phyloP scores from a whole-genome alignment of 2,113 vertebrate species.

The Rhinichthys klamathensis region DNA sequence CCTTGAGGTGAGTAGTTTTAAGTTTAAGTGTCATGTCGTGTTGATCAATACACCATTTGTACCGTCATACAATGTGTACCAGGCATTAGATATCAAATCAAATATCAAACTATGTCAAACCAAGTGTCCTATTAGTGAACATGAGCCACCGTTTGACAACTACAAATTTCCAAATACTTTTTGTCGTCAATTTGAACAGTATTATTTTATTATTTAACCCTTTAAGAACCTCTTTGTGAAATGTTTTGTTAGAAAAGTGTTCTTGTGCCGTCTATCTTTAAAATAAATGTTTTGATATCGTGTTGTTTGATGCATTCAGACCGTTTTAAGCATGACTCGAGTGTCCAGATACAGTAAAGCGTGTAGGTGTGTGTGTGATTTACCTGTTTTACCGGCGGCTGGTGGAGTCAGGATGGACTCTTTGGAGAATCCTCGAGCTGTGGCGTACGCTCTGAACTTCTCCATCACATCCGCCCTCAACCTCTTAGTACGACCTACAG shows the following conservation, averaged over 20 bases:
- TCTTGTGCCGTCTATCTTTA: too few relatives aligned
- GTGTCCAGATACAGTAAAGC: background rate
- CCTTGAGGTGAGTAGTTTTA: too few relatives aligned
- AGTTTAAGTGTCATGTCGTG: too few relatives aligned
- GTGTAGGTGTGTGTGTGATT: background rate
- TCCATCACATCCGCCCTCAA: conserved; percentile 61
- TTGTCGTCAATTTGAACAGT: background rate
- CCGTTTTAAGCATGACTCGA: too few relatives aligned
- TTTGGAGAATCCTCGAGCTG: conserved; percentile 67
- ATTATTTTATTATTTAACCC: background rate
- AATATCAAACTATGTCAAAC: background rate
- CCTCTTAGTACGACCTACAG: conserved; percentile 68
- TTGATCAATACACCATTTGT: too few relatives aligned
- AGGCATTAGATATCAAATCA: background rate
- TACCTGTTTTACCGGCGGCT: conserved; percentile 64
- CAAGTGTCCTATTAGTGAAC: background rate
- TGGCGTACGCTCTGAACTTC: conserved; percentile 71
- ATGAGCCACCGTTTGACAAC: background rate
- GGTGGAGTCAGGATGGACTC: conserved; percentile 74
- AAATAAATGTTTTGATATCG: too few relatives aligned
- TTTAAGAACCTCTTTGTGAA: background rate
- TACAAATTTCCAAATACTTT: background rate
- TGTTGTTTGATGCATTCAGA: too few relatives aligned
- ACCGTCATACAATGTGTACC: too few relatives aligned
- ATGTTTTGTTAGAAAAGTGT: too few relatives aligned